Evolutionary conservation across 2,113 vertebrate genomes (phyloP), one percentile per base, ranked within the genome.

Genomic region (Sinocyclocheilus maitianheensis): DNA sequence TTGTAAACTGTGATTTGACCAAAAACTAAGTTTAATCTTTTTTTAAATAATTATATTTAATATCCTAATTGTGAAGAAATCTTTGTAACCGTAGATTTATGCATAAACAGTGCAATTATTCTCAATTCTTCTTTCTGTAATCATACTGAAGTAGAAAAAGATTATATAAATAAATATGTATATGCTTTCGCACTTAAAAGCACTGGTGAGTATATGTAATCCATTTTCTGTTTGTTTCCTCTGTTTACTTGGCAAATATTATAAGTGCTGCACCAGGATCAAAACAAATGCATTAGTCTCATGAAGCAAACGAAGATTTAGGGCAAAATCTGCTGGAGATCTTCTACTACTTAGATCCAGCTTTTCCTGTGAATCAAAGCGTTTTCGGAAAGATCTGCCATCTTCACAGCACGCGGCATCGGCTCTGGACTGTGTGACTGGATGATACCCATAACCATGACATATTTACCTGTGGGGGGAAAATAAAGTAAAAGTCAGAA

Each of bases 361-460:
- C 96, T 96, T 84, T 14, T 88, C 51, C 95, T 92, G 72, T 97
- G 96, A 46, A 97, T 0, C 0, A 91, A 92, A 0, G 96, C 94
- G 34, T 96, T 96, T 84, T 95, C 95, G 0, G 97, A 97, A 13
- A 98, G 96, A 89, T 98, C 96, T 0, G 96, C 96, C 93, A 99
- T 95, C 93, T 98, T 99, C 92, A 99, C 94, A 0, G 97, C 97
- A 78, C 94, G 96, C 60, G 98, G 92, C 81, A 96, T 72, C 0
- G 96, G 98, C 90, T 98, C 97, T 0, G 97, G 97, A 85, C 91
- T 95, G 84, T 95, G 92, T 3, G 94, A 92, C 82, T 93, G 92
- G 78, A 98, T 90, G 81, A 96, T 58, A 0, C 97, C 98, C 97
- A 99, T 98, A 87, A 98, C 96, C 98, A 98, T 98, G 72, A 98